Percentiles rank a stretch among this genome's conserved stretches.
These are phyloP conservation scores for Lanistes nyassanus DNA, from an alignment of 1,140 invertebrate genomes.

Conservation along the genomic window DNA sequence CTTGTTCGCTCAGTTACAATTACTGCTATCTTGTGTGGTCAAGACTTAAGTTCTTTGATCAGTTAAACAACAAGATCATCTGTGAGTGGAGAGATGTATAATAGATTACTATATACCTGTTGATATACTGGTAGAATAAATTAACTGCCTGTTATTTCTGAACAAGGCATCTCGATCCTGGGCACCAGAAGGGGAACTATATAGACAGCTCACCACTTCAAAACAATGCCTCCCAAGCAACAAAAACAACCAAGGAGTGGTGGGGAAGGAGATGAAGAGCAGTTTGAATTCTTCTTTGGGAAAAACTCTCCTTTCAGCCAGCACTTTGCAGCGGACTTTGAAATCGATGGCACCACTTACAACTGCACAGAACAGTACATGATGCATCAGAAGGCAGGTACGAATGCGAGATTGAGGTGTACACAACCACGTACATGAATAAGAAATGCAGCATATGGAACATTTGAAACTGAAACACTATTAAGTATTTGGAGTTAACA, in stretches of 20 bases:
- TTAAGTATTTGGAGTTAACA: background rate
- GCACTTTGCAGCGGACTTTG: constrained; percentile 38
- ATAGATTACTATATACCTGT: no score
- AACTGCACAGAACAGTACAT: constrained; percentile 57
- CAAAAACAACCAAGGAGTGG: background rate
- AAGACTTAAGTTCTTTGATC: no score
- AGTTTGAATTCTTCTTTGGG: constrained; percentile 43
- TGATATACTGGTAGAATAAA: no score
- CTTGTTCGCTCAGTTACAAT: no score
- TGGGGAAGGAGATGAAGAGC: background rate
- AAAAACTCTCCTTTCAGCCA: constrained; percentile 53
- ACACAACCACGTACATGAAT: background rate
- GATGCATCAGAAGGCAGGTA: constrained; percentile 58
- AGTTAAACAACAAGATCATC: no score
- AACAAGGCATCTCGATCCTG: no score
- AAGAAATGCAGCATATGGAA: background rate
- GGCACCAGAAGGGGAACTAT: no score
- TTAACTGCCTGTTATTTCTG: no score
- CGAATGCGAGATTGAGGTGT: background rate
- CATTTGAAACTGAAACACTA: background rate
- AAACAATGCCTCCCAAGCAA: background rate
- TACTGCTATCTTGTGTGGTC: no score
- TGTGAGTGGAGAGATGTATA: no score
- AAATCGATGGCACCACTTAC: constrained; percentile 36
- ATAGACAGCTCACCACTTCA: background rate